Base-by-base conservation (phyloP, 2,113 vertebrate genomes). In the Hydrochoerus hydrochaeris region DNA sequence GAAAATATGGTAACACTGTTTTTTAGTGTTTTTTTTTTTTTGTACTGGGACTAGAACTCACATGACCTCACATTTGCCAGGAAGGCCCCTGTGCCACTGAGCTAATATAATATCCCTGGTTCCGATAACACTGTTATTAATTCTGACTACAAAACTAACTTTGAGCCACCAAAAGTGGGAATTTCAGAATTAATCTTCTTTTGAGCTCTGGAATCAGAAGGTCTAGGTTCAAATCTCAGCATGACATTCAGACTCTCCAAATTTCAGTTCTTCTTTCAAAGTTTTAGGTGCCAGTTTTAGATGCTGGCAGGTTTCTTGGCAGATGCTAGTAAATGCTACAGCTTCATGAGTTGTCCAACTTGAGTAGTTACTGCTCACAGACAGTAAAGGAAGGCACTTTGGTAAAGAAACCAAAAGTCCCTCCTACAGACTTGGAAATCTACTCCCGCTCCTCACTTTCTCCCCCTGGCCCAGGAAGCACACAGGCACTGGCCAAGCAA, bases 191-290 rank as follows among this genome's bases (percentile, higher is more conserved):
- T 88, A 80, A 60, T 35, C 9, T 60, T 35, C 9, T 60, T 80
- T 85, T 78, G 60, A 69, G 49, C 38, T 82, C 57, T 69, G 49
- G 49, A 94, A 85, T 88, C 77, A 75, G 41, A 95, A 85, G 16
- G 20, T 85, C 58, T 91, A 60, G 83, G 44, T 49, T 85, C 32
- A 58, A 92, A 96, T 71, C 7, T 26, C 14, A 71, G 63, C 1
- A 35, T 4, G 13, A 60, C 19, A 85, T 7, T 69, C 49, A 71
- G 35, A 13, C 14, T 38, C 20, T 63, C 12, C 44, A 32, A 92
- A 81, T 6, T n/a, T 80, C 20, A 81, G 6, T 57, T 96, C 62
- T 88, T 81, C 80, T 95, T 89, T 89, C 71, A 82, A 80, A 77
- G 69, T 60, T 81, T 60, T 30, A 52, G 83, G n/a, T 30, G 44